These are phyloP conservation scores for Limnothrissa miodon DNA, from an alignment of 2,113 vertebrate species.

Conservation along the genomic window DNA sequence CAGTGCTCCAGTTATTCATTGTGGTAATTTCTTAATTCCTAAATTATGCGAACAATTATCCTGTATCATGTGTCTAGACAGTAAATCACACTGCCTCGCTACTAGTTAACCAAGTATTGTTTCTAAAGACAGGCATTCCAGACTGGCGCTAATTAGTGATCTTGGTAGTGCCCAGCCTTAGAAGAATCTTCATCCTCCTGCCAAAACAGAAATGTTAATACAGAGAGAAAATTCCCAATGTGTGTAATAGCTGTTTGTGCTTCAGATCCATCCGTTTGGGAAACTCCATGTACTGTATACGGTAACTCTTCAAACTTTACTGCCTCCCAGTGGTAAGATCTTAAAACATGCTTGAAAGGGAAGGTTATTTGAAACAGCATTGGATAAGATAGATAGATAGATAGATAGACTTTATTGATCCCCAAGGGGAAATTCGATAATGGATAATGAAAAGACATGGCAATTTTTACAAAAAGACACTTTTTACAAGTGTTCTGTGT, in stretches of 20 bases:
- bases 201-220: conserved; percentile 30
- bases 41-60: conserved; percentile 43
- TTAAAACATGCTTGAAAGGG: neutral
- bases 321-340: conserved; percentile 36
- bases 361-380: neutral
- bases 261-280: conserved; percentile 16
- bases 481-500: too few species aligned
- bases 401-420: too few species aligned
- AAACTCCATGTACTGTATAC: conserved; percentile 5
- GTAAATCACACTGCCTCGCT: conserved; percentile 32
- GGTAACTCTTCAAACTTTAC: conserved; percentile 29
- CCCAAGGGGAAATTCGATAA: too few species aligned
- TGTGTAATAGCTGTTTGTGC: conserved; percentile 10
- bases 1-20: neutral
- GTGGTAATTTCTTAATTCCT: conserved; percentile 28
- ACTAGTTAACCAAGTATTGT: conserved; percentile 27
- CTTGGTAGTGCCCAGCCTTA: conserved; percentile 16
- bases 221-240: conserved; percentile 36
- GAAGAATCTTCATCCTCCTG: conserved; percentile 32
- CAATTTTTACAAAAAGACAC: too few species aligned
- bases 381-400: neutral
- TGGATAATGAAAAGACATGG: too few species aligned
- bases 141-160: conserved; percentile 38
- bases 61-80: conserved; percentile 45
- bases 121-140: conserved; percentile 40